Conservation (phyloP, 2,888 invertebrate genomes). For the Oscheius myriophilus region DNA sequence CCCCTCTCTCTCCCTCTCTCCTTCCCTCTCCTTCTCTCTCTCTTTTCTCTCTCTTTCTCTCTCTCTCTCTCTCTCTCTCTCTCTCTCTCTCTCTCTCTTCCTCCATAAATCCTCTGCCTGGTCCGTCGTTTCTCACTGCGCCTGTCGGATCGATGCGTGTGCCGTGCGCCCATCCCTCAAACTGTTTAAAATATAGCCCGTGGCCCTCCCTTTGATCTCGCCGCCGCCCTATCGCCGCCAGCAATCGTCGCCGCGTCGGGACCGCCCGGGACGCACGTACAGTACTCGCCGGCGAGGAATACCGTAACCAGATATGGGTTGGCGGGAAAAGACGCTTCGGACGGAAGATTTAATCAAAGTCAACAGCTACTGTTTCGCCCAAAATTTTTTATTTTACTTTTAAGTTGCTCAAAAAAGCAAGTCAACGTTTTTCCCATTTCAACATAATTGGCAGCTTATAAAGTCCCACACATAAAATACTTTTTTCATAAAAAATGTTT, state of each 20-base stretch:
- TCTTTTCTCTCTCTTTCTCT: constrained; percentile 20
- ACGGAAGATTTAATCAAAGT: no score
- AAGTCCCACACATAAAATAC: no score
- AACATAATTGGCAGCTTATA: no score
- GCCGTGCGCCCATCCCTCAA: constrained; percentile 24
- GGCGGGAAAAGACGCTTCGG: no score
- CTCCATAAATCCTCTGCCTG: not conserved
- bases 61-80: constrained; percentile 20
- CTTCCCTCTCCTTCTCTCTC: constrained; percentile 26
- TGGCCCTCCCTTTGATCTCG: constrained; percentile 25
- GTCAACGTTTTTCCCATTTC: no score
- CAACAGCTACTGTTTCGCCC: no score
- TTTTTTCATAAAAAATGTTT: no score
- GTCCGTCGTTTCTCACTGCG: not conserved
- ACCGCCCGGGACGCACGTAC: not conserved
- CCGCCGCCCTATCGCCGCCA: constrained; percentile 1
- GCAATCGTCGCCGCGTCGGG: constrained; percentile 3
- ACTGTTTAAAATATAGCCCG: constrained; percentile 30
- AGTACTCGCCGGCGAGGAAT: no score
- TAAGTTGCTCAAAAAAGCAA: no score
- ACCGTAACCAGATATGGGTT: no score
- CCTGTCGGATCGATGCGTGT: constrained; percentile 26
- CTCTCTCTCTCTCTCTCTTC: not conserved
- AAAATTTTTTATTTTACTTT: no score
- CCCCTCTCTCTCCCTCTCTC: constrained; percentile 25